Conservation (phyloP, 2,888 invertebrate genomes). For the Ophion obscuratus region DNA sequence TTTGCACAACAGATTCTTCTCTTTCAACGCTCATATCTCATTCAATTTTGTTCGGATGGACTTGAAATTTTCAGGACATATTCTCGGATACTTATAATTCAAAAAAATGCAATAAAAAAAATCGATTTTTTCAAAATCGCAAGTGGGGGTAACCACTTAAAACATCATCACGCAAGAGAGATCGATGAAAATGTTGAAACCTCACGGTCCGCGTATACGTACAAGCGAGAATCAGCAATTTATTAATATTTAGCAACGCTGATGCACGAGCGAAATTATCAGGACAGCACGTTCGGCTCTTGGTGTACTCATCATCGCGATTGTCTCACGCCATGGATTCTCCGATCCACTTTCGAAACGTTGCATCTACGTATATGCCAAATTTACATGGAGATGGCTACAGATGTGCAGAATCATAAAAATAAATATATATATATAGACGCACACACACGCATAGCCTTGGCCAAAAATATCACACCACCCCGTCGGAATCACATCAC, state of each 20-base stretch:
- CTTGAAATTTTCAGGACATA: too few species aligned
- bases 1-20: too few species aligned
- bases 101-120: too few species aligned
- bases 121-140: too few species aligned
- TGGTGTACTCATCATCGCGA: constrained; percentile 50
- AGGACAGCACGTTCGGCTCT: constrained; percentile 62
- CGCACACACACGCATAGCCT: neutral
- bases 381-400: constrained; percentile 3
- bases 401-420: constrained; percentile 1
- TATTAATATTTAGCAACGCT: constrained; percentile 29
- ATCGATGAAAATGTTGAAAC: constrained; percentile 59
- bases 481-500: too few species aligned
- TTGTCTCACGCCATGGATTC: constrained; percentile 65
- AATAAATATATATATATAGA: neutral
- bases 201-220: constrained; percentile 21
- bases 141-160: too few species aligned
- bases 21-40: too few species aligned
- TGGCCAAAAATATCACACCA: neutral
- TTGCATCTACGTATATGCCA: constrained; percentile 3
- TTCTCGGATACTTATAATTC: too few species aligned
- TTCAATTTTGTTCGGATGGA: too few species aligned
- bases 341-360: constrained; percentile 63
- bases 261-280: constrained; percentile 57
- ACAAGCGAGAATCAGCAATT: constrained; percentile 54
- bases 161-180: constrained; percentile 50